Conservation (phyloP, 2,113 vertebrate genomes). For the Xenopus borealis region DNA sequence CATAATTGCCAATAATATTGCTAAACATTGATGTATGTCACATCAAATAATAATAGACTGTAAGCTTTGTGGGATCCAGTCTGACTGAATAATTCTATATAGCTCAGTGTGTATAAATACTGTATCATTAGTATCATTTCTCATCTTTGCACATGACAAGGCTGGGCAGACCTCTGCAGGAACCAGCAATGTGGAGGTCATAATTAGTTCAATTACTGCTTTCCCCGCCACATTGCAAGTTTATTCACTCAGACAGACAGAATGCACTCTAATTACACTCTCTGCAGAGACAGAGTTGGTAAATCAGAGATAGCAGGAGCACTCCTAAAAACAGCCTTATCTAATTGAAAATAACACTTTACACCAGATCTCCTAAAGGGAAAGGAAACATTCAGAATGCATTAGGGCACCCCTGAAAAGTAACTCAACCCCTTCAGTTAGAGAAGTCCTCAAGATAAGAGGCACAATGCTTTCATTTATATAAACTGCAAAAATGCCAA, state of each 20-base stretch:
- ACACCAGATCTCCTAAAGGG: neutral
- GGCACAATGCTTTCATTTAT: too few relatives aligned
- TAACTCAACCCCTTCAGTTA: too few relatives aligned
- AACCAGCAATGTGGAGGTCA: slow-evolving; percentile 33
- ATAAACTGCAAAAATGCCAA: too few relatives aligned
- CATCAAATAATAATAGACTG: too few relatives aligned
- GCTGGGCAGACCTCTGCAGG: slow-evolving; percentile 23
- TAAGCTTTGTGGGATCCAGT: too few relatives aligned
- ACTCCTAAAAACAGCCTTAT: neutral
- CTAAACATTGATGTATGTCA: too few relatives aligned
- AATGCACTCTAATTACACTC: slow-evolving; percentile 2
- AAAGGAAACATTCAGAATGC: neutral
- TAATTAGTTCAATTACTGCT: slow-evolving; percentile 43
- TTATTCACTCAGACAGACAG: slow-evolving; percentile 22
- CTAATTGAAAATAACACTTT: neutral
- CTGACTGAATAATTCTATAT: too few relatives aligned
- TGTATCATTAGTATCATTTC: too few relatives aligned
- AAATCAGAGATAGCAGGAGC: neutral
- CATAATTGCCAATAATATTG: too few relatives aligned
- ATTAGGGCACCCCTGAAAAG: neutral
- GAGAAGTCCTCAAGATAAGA: too few relatives aligned
- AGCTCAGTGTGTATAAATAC: too few relatives aligned
- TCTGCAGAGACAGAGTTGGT: slow-evolving; percentile 4
- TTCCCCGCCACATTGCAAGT: slow-evolving; percentile 35
- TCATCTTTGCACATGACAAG: slow-evolving; percentile 28